phyloP scores from a whole-genome alignment of 1,140 invertebrate genomes.

The Penaeus vannamei region DNA sequence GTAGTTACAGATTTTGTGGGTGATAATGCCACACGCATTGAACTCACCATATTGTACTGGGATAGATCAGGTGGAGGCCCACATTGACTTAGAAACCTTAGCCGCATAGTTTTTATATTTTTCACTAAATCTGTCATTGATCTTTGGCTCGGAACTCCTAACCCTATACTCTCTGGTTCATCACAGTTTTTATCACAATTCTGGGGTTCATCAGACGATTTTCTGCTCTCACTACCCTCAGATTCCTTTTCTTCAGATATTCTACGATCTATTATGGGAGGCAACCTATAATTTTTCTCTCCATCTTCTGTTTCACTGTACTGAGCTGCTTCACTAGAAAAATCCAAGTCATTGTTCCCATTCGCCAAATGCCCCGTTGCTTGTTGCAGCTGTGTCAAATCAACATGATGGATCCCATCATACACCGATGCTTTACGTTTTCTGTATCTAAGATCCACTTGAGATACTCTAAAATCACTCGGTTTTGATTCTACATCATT shows the following conservation, averaged over 20 bases:
- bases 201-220: conserved; percentile 59
- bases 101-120: conserved; percentile 71
- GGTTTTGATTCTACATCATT: conserved; percentile 2
- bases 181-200: conserved; percentile 44
- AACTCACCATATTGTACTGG: conserved; percentile 48
- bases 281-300: conserved; percentile 37
- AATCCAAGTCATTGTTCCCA: conserved; percentile 50
- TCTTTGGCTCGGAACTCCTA: conserved; percentile 62
- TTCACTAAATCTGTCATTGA: conserved; percentile 71
- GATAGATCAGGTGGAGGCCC: conserved; percentile 67
- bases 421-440: conserved; percentile 58
- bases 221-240: conserved; percentile 52
- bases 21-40: conserved; percentile 24
- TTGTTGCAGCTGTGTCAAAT: conserved; percentile 29
- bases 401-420: conserved; percentile 48
- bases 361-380: conserved; percentile 21
- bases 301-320: conserved; percentile 44
- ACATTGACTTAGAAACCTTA: conserved; percentile 73
- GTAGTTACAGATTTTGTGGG: conserved; percentile 30
- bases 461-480: conserved; percentile 23
- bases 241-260: conserved; percentile 61
- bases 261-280: conserved; percentile 39
- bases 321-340: conserved; percentile 27
- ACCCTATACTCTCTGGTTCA: conserved; percentile 53
- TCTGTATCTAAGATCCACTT: conserved; percentile 26